Base-by-base conservation (phyloP, 1,140 invertebrate species). In the Tetragnatha versicolor region DNA sequence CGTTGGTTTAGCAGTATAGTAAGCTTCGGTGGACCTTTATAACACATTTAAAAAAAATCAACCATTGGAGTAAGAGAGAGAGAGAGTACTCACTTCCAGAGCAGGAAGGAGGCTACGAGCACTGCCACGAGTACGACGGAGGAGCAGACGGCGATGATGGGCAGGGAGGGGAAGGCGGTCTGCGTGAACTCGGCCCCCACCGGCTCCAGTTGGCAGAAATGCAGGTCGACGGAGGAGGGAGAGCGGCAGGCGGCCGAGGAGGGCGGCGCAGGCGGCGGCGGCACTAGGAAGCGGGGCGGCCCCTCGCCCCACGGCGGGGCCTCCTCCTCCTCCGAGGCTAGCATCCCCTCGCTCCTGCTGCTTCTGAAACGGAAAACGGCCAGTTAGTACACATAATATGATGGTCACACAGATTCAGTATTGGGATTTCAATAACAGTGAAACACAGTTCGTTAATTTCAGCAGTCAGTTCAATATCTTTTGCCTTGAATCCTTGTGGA, bases 131-230 rank as follows among this genome's bases (percentile, higher is more conserved):
- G 73, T 4, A 80, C 58, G 25, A 81, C 60, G 14, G 79, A 79
- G 6, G 81, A 80, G 27, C 72, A 77, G 14, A 81, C 79, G 10
- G 79, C 81, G 27, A 81, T 81, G 61, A 81, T 79, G 33, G 81
- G 79, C 25, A 81, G 35, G 51, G 79, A 80, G 35, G 79, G 81
- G 58, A 81, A 80, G 29, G 66, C 66, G 5, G 79, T 65, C 27
- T 81, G 81, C 17, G 81, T 81, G 55, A 77, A 81, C 20, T 77
- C 75, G 14, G 79, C 79, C 61, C 79, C 81, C 35, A 81, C 35
- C 22, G 79, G 79, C 73, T 80, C 65, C 39, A 80, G 25, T 20
- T 81, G 61, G 63, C 81, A 81, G 53, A 80, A 81, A 33, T 81
- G 79, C 55, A 81, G 49, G n/a, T 72, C 45, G 27, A 73, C 45